Percentiles rank a stretch among this genome's conserved stretches.
These are phyloP conservation scores for Elanoides forficatus DNA, from an alignment of 2,113 vertebrate genomes.

Conservation along the genomic window DNA sequence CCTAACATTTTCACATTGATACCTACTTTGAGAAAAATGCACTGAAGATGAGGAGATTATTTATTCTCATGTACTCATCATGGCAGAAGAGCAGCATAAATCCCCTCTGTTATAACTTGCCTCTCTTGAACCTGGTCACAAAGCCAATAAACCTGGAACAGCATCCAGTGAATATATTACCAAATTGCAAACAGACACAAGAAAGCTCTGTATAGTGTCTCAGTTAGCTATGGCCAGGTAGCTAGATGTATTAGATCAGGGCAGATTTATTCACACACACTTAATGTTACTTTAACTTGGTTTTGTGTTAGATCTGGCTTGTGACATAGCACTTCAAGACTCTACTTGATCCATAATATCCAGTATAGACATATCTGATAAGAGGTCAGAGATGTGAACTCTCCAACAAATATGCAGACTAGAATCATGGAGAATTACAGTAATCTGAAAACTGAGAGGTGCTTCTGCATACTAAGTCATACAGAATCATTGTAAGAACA, in stretches of 20 bases:
- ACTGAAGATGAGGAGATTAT: background rate
- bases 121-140: background rate
- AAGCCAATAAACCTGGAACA: background rate
- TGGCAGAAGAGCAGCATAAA: background rate
- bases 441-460: background rate
- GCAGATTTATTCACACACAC: rapidly evolving
- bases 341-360: background rate
- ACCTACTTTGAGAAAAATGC: background rate
- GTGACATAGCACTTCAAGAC: background rate
- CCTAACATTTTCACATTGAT: background rate
- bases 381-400: background rate
- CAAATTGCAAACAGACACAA: background rate
- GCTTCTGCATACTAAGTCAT: background rate
- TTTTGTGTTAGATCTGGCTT: background rate
- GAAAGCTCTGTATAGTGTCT: background rate
- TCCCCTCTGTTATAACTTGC: background rate
- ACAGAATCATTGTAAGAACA: background rate
- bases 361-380: background rate
- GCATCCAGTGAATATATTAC: background rate
- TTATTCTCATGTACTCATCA: background rate
- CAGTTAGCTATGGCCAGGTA: background rate
- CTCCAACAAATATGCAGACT: background rate
- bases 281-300: background rate
- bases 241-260: background rate
- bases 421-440: background rate